Conservation (phyloP, 2,113 vertebrate genomes). For the Proterorhinus semilunaris region DNA sequence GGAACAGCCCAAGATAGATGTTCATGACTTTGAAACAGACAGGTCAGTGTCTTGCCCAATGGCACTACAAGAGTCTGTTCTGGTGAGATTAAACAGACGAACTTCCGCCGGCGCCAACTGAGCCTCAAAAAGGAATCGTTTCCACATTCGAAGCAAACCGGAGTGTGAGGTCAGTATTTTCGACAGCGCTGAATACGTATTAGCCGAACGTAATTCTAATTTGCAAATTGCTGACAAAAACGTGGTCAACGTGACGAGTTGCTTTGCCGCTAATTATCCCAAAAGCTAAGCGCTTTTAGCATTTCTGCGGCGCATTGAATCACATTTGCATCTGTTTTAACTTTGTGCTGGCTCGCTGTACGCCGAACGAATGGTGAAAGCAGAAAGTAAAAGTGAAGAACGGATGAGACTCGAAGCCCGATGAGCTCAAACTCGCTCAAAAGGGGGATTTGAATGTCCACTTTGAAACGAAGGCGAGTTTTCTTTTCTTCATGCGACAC, state of each 20-base stretch:
- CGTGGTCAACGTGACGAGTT: neutral
- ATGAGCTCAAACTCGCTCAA: no score
- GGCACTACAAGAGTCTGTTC: no score
- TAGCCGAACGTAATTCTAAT: neutral
- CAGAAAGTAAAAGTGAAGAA: neutral
- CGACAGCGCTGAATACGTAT: neutral
- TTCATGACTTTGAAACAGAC: no score
- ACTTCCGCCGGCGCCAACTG: no score
- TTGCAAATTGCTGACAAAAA: neutral
- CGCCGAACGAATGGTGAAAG: neutral
- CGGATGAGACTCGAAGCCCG: no score
- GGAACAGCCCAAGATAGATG: no score
- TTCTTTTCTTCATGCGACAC: no score
- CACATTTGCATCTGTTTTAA: conserved; percentile 1
- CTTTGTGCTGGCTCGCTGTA: neutral
- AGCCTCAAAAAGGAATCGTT: no score
- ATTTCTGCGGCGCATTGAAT: neutral
- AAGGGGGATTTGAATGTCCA: no score
- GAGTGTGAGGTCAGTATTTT: neutral
- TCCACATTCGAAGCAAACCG: neutral
- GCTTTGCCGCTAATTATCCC: neutral
- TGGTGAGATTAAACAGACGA: no score
- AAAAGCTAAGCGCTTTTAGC: neutral
- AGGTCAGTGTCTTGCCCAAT: no score
- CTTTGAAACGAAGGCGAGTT: no score